These are phyloP conservation scores for Oostethus manadensis DNA, from an alignment of 2,113 vertebrate genomes.

Conservation along the genomic window DNA sequence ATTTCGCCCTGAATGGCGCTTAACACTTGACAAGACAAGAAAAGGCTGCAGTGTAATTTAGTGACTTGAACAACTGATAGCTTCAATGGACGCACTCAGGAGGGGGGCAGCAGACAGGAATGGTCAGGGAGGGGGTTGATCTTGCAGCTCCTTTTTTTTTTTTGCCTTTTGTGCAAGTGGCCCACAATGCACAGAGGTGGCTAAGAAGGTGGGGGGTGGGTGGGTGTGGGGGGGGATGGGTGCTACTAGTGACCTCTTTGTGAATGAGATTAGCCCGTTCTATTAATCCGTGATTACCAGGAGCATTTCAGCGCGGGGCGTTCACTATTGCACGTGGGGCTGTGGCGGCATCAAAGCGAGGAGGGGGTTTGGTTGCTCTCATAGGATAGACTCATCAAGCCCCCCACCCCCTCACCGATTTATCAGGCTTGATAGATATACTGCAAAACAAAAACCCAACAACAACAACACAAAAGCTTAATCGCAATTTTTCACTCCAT, in stretches of 20 bases:
- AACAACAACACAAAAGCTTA: slow-evolving; percentile 39
- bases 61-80: slow-evolving; percentile 19
- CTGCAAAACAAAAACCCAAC: too few relatives aligned
- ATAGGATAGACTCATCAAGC: slow-evolving; percentile 38
- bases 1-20: slow-evolving; percentile 3
- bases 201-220: slow-evolving; percentile 17
- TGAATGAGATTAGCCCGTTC: slow-evolving; percentile 69
- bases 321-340: slow-evolving; percentile 29
- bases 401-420: background rate
- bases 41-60: slow-evolving; percentile 17
- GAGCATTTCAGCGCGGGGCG: slow-evolving; percentile 46
- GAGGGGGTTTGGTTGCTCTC: slow-evolving; percentile 14
- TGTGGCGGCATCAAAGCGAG: slow-evolving; percentile 27
- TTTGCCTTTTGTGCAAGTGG: slow-evolving; percentile 31
- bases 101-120: slow-evolving; percentile 1
- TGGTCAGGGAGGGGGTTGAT: background rate
- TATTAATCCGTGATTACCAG: slow-evolving; percentile 72
- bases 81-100: slow-evolving; percentile 24
- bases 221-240: slow-evolving; percentile 42
- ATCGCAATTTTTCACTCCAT: slow-evolving; percentile 45
- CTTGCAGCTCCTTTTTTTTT: slow-evolving; percentile 16
- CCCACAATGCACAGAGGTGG: slow-evolving; percentile 26
- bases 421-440: background rate
- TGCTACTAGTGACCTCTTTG: slow-evolving; percentile 58
- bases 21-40: slow-evolving; percentile 7